Evolutionary conservation across 2,113 vertebrate genomes (phyloP), one percentile per base, ranked within the genome.

Genomic region (Syngnathus floridae): DNA sequence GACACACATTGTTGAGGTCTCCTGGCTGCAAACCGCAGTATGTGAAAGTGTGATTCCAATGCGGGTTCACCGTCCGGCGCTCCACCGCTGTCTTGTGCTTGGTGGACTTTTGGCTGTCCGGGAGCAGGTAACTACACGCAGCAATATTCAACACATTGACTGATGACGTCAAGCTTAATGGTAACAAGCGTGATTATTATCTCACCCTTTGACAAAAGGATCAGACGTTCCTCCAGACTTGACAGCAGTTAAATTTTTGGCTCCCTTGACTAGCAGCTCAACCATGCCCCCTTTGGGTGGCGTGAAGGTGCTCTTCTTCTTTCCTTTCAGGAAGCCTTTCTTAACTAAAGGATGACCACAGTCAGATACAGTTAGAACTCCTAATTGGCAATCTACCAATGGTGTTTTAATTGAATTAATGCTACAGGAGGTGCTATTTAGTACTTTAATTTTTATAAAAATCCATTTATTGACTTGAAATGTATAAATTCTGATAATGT

Each of bases 41-140:
- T 49, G 89, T 87, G 83, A 99, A 99, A 17, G 91, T 96, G 76
- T 98, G 94, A 83, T 98, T 98, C 97, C 97, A 99, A 66, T 89
- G 91, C 4, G 97, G 97, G 77, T 96, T 97, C 60, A 99, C 92
- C 0, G 90, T 94, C 77, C 92, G 95, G 41, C 91, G 94, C 66
- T 96, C 86, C 76, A 95, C 91, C 1, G 88, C 89, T 2, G 97
- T 99, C 91, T 99, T 99, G 88, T 97, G 95, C 88, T 99, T 99
- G 13, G 95, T 95, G 60, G 92, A 90, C 90, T 98, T 98, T 81
- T 84, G 95, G 82, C 91, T 93, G 84, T 98, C 96, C 22, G 96
- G 95, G 11, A 99, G 93, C 62, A 99, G 90, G 72, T 98, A 98
- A 8, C 97, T 99, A 72, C 3, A 31, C 19, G n/a, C 46, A 7